phyloP scores from a whole-genome alignment of 2,113 vertebrate species.

The Xyrauchen texanus region DNA sequence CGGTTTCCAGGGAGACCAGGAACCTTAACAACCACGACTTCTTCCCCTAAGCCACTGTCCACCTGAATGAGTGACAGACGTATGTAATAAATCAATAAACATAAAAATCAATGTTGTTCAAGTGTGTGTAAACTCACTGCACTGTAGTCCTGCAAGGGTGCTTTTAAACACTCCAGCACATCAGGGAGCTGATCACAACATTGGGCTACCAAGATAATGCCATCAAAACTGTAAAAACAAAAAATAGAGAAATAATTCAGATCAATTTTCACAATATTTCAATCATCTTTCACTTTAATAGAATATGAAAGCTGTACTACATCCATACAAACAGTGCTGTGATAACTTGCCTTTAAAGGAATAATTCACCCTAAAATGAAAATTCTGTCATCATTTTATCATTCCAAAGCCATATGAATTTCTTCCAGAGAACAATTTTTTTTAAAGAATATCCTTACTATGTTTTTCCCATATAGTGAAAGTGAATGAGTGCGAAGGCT shows the following conservation, averaged over 20 bases:
- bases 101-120: not conserved
- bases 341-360: not conserved
- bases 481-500: too few relatives aligned
- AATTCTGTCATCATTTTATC: too few relatives aligned
- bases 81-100: not conserved
- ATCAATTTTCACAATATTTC: not conserved
- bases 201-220: constrained; percentile 74
- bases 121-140: constrained; percentile 62
- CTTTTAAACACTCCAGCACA: constrained; percentile 68
- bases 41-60: constrained; percentile 67
- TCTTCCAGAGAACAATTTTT: too few relatives aligned
- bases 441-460: too few relatives aligned
- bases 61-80: constrained; percentile 60
- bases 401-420: too few relatives aligned
- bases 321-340: not conserved
- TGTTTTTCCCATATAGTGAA: too few relatives aligned
- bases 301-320: not conserved
- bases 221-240: constrained; percentile 69
- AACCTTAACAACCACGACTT: constrained; percentile 74
- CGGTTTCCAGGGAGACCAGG: constrained; percentile 74
- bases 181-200: constrained; percentile 64
- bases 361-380: too few relatives aligned
- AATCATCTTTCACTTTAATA: not conserved
- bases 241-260: not conserved
- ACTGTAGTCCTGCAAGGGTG: constrained; percentile 72